Evolutionary conservation across 2,888 invertebrate genomes (phyloP).

Genomic region (Pseudoips prasinana): DNA sequence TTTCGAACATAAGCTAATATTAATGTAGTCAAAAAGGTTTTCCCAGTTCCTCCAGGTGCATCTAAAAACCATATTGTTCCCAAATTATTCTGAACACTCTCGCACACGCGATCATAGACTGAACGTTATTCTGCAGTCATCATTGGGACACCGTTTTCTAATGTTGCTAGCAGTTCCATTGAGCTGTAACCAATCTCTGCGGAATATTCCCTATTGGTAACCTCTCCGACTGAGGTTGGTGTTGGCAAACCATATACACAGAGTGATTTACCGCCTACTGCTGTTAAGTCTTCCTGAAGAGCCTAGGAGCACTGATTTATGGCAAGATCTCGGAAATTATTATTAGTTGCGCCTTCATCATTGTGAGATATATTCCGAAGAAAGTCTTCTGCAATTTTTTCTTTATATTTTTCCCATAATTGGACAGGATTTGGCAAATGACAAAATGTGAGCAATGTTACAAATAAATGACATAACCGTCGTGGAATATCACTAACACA

Average conservation of each 20-base stretch:
- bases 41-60: too few species aligned
- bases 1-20: conserved; percentile 9
- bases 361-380: conserved; percentile 1
- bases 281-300: conserved; percentile 4
- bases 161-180: conserved; percentile 9
- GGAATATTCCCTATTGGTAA: too few species aligned
- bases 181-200: too few species aligned
- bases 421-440: conserved; percentile 4
- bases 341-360: too few species aligned
- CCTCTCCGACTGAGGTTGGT: too few species aligned
- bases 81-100: conserved; percentile 13
- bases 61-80: conserved; percentile 16
- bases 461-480: conserved; percentile 9
- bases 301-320: conserved; percentile 9
- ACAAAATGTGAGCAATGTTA: conserved; percentile 5
- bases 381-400: conserved; percentile 7
- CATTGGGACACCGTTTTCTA: conserved; percentile 10
- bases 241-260: conserved; percentile 7
- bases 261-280: conserved; percentile 6
- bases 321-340: conserved; percentile 2
- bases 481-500: conserved; percentile 25
- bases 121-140: conserved; percentile 6
- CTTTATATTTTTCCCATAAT: conserved; percentile 7
- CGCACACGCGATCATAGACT: conserved; percentile 14
- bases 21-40: conserved; percentile 11